Percentiles rank a stretch among this genome's conserved stretches.
Conservation (phyloP, 2,797 vertebrate species). For the Lepidocolaptes lacrymiger region DNA sequence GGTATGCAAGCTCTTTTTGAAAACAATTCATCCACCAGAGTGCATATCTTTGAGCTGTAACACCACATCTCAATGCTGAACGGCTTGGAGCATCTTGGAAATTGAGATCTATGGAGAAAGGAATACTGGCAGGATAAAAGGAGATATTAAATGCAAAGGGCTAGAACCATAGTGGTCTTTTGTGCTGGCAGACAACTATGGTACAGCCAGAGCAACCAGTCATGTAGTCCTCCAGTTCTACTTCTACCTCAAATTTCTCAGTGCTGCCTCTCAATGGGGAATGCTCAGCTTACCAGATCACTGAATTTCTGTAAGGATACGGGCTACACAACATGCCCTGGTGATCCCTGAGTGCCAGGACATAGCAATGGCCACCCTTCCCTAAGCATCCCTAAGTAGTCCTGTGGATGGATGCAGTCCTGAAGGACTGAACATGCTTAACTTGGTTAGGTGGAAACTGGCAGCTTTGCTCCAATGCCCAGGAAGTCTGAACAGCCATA, state of each 20-base stretch:
- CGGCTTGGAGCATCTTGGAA: neutral
- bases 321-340: neutral
- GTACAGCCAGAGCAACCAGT: neutral
- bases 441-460: neutral
- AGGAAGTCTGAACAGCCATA: neutral
- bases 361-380: neutral
- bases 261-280: neutral
- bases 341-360: neutral
- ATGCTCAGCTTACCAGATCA: neutral
- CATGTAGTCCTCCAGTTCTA: neutral
- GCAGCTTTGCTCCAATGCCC: neutral
- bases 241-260: neutral
- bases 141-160: neutral
- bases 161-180: neutral
- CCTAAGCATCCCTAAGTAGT: rapidly evolving
- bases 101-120: neutral
- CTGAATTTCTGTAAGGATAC: rapidly evolving
- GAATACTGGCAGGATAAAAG: neutral
- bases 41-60: neutral
- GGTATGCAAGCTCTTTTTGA: neutral
- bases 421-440: rapidly evolving
- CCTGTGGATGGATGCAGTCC: neutral
- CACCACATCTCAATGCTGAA: neutral
- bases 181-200: neutral
- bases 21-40: neutral